Evolutionary conservation across 53 echinoderm and acorn worm species (phyloP), one percentile per base, ranked within the genome.

Genomic region (Apostichopus leukothele): DNA sequence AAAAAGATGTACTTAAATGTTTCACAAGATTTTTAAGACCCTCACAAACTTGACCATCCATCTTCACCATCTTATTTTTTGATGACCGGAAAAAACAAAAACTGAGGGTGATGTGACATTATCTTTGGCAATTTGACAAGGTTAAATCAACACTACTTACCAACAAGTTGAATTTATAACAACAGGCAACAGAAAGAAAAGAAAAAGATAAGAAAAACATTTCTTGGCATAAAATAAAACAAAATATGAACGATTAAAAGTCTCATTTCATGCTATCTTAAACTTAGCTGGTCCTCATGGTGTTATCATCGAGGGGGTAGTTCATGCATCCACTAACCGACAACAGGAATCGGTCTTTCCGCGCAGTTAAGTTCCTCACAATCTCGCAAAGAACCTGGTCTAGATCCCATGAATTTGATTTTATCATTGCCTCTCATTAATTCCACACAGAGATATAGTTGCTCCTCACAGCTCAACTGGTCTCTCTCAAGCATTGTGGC

Each of bases 401-500:
- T 75, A 52, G 96, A 80, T 9, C 93, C 93, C 75, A 73, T 79
- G 88, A 94, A 96, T 25, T 86, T 83, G n/a, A 60, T 76, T n/a
- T 84, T 78, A 8, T 92, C 89, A 53, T 75, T 66, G 54, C 79
- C 76, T n/a, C 83, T 88, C 60, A 75, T 14, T 79, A 97, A 52
- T 63, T 95, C 91, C 25, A 94, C 93, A 74, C 97, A 97, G 60
- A 97, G 87, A 84, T 84, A 92, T 68, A 74, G 90, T 16, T 86
- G 86, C 16, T 76, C 89, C 22, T 85, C 75, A 78, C 97, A 97
- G 76, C 84, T 89, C 16, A 95, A 52, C 5, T 92, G 81, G 18
- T 89, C 68, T 11, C 79, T 88, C 23, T 96, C 84, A 6, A 97
- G 71, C 50, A 76, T 83, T 3, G 92, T 92, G 16, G 91, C 94